Percentiles rank a stretch among this genome's conserved stretches.
These are phyloP conservation scores for Villa cingulata DNA, from an alignment of 2,888 invertebrate genomes.

Conservation along the genomic window DNA sequence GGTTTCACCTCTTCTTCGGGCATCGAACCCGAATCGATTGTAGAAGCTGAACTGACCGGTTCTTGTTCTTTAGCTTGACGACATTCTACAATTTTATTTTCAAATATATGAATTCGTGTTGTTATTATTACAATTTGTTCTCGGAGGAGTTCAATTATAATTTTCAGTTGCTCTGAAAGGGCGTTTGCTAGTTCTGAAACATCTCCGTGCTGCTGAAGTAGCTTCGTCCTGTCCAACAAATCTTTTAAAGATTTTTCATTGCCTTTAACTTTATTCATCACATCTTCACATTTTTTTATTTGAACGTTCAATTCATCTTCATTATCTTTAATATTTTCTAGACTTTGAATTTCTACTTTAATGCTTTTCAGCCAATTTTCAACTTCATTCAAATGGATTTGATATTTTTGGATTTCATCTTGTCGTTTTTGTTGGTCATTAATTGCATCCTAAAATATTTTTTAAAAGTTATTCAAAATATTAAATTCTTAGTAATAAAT, in stretches of 20 bases:
- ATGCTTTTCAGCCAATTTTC: constrained; percentile 42
- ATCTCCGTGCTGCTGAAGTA: constrained; percentile 38
- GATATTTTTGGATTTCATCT: constrained; percentile 42
- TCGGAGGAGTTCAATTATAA: constrained; percentile 42
- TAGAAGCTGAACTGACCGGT: constrained; percentile 30
- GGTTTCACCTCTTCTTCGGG: constrained; percentile 49
- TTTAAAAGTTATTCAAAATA: background rate
- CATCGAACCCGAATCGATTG: constrained; percentile 57
- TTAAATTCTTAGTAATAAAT: background rate
- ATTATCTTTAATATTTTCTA: constrained; percentile 33
- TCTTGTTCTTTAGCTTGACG: constrained; percentile 8
- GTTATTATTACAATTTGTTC: constrained; percentile 49
- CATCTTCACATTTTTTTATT: constrained; percentile 39
- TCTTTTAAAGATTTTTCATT: constrained; percentile 39
- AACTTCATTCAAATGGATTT: constrained; percentile 39
- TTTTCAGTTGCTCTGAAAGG: constrained; percentile 43
- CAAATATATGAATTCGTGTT: constrained; percentile 43
- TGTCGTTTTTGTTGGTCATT: constrained; percentile 40
- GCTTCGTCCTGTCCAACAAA: constrained; percentile 37
- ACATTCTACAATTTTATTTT: constrained; percentile 36
- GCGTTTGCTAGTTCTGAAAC: constrained; percentile 36
- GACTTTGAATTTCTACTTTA: constrained; percentile 24
- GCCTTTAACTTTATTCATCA: constrained; percentile 38
- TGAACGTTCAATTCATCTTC: constrained; percentile 39
- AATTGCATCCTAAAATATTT: constrained; percentile 41